These are phyloP conservation scores for Myrmophylax atrothorax DNA, from an alignment of 2,113 vertebrate genomes.

Conservation along the genomic window DNA sequence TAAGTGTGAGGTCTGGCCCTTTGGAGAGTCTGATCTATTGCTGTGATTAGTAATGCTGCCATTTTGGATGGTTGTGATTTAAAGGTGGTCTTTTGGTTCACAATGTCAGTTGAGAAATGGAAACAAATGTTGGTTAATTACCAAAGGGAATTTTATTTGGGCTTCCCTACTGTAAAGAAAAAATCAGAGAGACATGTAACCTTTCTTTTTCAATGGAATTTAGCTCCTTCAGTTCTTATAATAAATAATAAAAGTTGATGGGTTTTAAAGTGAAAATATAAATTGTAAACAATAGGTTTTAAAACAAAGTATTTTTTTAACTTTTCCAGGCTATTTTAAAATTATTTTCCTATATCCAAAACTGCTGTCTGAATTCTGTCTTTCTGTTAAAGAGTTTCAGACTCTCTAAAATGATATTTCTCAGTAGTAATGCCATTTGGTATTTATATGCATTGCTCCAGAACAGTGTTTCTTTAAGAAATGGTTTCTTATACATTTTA, in stretches of 20 bases:
- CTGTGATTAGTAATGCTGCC: not conserved
- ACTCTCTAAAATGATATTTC: not conserved
- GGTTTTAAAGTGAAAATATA: not conserved
- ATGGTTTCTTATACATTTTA: slow-evolving; percentile 9
- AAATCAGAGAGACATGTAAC: not conserved
- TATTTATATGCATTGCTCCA: not conserved
- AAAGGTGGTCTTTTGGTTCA: not conserved
- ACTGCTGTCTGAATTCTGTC: not conserved
- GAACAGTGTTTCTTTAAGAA: slow-evolving; percentile 23
- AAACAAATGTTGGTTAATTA: not conserved
- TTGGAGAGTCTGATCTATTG: not conserved
- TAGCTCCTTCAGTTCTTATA: not conserved
- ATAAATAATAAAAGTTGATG: not conserved
- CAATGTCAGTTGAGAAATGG: not conserved
- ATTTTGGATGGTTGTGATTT: not conserved
- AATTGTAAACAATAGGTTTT: not conserved
- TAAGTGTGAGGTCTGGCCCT: not conserved
- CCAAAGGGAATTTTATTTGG: not conserved
- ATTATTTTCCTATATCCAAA: not conserved
- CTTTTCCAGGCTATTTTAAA: not conserved
- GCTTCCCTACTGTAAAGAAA: not conserved
- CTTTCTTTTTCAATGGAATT: not conserved
- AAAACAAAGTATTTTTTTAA: not conserved
- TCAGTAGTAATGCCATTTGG: not conserved
- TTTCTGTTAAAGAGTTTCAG: not conserved